A percentile compares a stretch with the other conserved stretches of the same genome.
Evolutionary conservation across 2,888 invertebrate genomes (phyloP).

Genomic region (Drosophila tripunctata): DNA sequence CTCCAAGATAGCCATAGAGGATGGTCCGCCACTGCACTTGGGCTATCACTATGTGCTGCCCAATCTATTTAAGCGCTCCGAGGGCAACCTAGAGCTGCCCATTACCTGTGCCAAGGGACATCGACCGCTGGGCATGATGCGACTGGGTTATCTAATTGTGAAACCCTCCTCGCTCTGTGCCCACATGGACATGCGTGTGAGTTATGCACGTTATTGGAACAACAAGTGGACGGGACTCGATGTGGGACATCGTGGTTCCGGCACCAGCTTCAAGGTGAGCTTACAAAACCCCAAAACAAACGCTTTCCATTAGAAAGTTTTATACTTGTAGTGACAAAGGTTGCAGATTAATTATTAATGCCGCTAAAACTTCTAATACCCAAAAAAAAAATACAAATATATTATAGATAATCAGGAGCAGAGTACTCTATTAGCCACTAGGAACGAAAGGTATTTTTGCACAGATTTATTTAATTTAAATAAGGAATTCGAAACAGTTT

Average conservation of each 20-base stretch:
- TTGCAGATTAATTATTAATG: constrained; percentile 1
- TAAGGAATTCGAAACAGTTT: background rate
- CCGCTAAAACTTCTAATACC: background rate
- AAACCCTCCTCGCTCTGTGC: constrained; percentile 77
- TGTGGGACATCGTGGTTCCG: constrained; percentile 97
- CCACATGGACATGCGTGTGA: constrained; percentile 90
- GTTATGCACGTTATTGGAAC: constrained; percentile 94
- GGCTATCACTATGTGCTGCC: constrained; percentile 96
- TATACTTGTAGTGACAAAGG: no score
- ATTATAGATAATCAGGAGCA: background rate
- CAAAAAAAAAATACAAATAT: background rate
- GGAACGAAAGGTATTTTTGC: background rate
- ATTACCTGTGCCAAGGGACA: constrained; percentile 94
- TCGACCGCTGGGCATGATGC: constrained; percentile 92
- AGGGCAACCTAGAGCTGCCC: constrained; percentile 91
- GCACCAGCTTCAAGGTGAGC: constrained; percentile 91
- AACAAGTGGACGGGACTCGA: constrained; percentile 93
- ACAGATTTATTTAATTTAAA: background rate
- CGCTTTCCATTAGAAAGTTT: background rate
- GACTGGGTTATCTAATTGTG: constrained; percentile 86
- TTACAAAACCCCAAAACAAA: background rate
- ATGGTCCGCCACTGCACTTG: constrained; percentile 92
- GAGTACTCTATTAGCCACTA: background rate
- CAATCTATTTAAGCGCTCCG: constrained; percentile 91
- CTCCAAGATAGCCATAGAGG: constrained; percentile 86